phyloP scores from a whole-genome alignment of 2,113 vertebrate genomes.

The Prolemur simus region DNA sequence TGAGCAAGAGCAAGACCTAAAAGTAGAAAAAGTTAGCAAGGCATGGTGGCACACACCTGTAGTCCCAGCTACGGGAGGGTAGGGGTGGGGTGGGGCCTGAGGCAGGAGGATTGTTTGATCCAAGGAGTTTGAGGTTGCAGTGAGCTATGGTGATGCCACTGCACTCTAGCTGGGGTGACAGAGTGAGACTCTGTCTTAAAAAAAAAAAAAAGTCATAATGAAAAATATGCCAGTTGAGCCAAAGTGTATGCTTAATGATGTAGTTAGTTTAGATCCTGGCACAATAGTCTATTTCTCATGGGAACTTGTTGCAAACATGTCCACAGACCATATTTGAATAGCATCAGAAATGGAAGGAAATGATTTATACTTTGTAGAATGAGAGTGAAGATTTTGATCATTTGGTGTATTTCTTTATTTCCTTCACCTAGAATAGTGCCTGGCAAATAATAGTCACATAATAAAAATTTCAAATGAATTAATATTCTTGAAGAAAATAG shows the following conservation, averaged over 20 bases:
- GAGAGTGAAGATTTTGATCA: background rate
- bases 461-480: background rate
- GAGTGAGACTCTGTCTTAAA: background rate
- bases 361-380: background rate
- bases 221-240: background rate
- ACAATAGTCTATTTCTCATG: background rate
- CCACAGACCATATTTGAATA: background rate
- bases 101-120: background rate
- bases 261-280: background rate
- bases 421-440: background rate
- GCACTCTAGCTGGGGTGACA: background rate
- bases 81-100: background rate
- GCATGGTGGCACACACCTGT: background rate
- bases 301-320: background rate
- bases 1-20: no score
- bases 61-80: background rate
- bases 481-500: background rate
- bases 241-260: background rate
- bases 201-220: no score
- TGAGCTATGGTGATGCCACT: background rate
- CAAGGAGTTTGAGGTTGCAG: background rate
- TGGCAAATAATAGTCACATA: background rate
- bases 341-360: background rate
- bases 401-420: background rate
- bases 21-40: no score